Conservation (phyloP, 2,888 invertebrate genomes). For the Orchesella flavescens region DNA sequence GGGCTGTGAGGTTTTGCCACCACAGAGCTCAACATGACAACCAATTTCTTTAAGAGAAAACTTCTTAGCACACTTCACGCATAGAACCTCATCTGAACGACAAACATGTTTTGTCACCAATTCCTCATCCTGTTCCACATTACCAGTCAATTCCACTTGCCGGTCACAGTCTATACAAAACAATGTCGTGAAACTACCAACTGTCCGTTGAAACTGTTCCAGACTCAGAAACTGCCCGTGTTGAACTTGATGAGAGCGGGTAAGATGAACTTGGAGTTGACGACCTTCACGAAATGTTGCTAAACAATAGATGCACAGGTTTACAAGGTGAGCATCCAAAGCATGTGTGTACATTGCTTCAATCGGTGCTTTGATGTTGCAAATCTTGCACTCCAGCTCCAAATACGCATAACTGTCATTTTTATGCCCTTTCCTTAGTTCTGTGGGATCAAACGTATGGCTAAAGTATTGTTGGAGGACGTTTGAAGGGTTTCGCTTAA, state of each 20-base stretch:
- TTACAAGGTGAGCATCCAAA: constrained; percentile 86
- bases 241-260: constrained; percentile 84
- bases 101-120: not conserved
- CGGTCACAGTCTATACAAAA: constrained; percentile 45
- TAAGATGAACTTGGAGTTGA: constrained; percentile 84
- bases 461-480: constrained; percentile 8
- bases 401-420: not conserved
- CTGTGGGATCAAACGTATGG: constrained; percentile 31
- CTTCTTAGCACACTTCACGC: constrained; percentile 65
- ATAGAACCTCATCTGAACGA: constrained; percentile 31
- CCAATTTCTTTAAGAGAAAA: constrained; percentile 45
- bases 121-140: not conserved
- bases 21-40: constrained; percentile 13
- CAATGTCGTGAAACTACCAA: constrained; percentile 42
- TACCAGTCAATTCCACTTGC: not conserved
- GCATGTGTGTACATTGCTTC: constrained; percentile 77
- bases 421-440: not conserved
- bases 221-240: constrained; percentile 81
- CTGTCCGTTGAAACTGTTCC: constrained; percentile 79
- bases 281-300: constrained; percentile 88
- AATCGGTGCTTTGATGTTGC: constrained; percentile 31
- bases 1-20: not conserved
- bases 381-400: constrained; percentile 41
- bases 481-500: too few relatives aligned
- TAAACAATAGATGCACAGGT: constrained; percentile 87